Conservation (phyloP, 2,113 vertebrate genomes). For the Acanthochromis polyacanthus region DNA sequence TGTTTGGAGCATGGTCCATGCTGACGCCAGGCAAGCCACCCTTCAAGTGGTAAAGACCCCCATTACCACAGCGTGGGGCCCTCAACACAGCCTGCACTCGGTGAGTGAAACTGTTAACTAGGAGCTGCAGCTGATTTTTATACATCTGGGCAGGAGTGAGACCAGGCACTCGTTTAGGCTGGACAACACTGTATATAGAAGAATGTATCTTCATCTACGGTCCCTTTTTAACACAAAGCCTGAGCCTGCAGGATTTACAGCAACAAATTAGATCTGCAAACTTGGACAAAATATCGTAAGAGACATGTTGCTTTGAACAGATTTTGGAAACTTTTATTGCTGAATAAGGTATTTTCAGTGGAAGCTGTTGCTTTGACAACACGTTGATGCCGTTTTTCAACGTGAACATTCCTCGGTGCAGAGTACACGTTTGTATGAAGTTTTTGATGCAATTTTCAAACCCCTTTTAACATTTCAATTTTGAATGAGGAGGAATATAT, state of each 20-base stretch:
- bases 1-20: conserved; percentile 79
- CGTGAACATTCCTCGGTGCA: conserved; percentile 44
- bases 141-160: neutral
- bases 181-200: conserved; percentile 54
- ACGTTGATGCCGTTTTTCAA: conserved; percentile 5
- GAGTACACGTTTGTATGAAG: neutral
- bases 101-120: conserved; percentile 84
- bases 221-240: conserved; percentile 8
- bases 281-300: neutral
- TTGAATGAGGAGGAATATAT: conserved; percentile 18
- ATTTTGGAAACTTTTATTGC: conserved; percentile 49
- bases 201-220: conserved; percentile 61
- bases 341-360: conserved; percentile 9
- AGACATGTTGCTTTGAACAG: neutral
- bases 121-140: conserved; percentile 2
- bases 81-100: conserved; percentile 73
- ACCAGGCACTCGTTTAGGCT: conserved; percentile 18
- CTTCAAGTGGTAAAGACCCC: conserved; percentile 68
- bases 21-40: conserved; percentile 67
- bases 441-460: conserved; percentile 27
- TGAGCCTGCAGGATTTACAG: conserved; percentile 23
- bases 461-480: conserved; percentile 2
- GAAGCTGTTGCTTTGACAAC: conserved; percentile 7
- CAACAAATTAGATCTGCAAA: neutral
- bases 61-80: conserved; percentile 76